phyloP scores from a whole-genome alignment of 2,888 invertebrate genomes.

The Drosophila ezoana region DNA sequence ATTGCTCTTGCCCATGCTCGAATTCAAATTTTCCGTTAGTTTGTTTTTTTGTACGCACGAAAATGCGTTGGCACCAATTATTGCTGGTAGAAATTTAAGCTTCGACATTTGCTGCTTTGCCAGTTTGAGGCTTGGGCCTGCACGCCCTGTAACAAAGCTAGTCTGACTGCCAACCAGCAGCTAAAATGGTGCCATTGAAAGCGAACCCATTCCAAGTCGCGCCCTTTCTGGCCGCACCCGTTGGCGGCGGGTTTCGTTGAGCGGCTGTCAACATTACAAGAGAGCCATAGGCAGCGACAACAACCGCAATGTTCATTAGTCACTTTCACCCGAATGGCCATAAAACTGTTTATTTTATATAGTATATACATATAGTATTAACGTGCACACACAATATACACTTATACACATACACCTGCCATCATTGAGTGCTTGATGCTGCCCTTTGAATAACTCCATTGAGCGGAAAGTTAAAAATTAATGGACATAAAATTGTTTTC shows the following conservation, averaged over 20 bases:
- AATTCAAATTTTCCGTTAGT: slow-evolving; percentile 26
- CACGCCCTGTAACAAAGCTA: slow-evolving; percentile 52
- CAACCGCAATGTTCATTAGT: slow-evolving; percentile 70
- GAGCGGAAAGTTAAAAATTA: slow-evolving; percentile 54
- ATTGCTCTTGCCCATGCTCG: slow-evolving; percentile 43
- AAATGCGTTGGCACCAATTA: slow-evolving; percentile 71
- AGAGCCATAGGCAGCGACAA: slow-evolving; percentile 42
- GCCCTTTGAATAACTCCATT: slow-evolving; percentile 68
- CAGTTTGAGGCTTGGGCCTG: slow-evolving; percentile 34
- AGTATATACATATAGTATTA: slow-evolving; percentile 10
- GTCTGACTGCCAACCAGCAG: slow-evolving; percentile 25
- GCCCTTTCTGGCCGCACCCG: slow-evolving; percentile 75
- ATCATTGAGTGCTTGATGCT: slow-evolving; percentile 31
- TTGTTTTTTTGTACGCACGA: slow-evolving; percentile 44
- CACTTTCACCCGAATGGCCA: slow-evolving; percentile 74
- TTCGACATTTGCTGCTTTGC: slow-evolving; percentile 23
- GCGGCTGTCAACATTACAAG: slow-evolving; percentile 61
- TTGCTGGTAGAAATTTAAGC: slow-evolving; percentile 59
- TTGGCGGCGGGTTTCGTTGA: slow-evolving; percentile 38
- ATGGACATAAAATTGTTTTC: slow-evolving; percentile 52
- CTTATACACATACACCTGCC: slow-evolving; percentile 19
- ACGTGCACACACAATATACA: background rate
- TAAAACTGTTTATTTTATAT: slow-evolving; percentile 64
- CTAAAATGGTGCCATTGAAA: slow-evolving; percentile 63
- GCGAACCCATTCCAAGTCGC: slow-evolving; percentile 67